A percentile compares a stretch with the other conserved stretches of the same genome.
Evolutionary conservation across 1,140 invertebrate genomes (phyloP).

Genomic region (Drosophila leontia): DNA sequence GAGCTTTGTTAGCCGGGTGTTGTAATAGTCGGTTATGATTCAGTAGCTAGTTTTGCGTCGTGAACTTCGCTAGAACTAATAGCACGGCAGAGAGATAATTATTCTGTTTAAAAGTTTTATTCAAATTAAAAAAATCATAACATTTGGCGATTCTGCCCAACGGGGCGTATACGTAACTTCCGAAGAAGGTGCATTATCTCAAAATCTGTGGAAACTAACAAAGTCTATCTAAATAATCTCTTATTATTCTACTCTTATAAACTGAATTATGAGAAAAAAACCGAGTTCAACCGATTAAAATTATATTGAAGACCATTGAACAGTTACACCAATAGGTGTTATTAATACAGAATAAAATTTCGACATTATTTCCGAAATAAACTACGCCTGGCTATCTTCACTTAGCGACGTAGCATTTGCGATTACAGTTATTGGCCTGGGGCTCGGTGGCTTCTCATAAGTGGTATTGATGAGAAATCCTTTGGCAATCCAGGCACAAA

Average conservation of each 20-base stretch:
- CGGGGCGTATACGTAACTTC: not conserved
- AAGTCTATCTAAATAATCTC: too few relatives aligned
- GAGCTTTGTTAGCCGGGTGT: not conserved
- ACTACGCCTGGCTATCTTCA: conserved; percentile 19
- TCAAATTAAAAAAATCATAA: too few relatives aligned
- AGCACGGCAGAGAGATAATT: conserved; percentile 11
- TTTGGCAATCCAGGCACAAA: conserved; percentile 21
- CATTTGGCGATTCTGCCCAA: not conserved
- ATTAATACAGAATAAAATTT: not conserved
- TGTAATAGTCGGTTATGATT: conserved; percentile 8
- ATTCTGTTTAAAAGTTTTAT: not conserved
- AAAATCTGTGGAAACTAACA: not conserved
- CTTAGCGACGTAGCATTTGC: not conserved
- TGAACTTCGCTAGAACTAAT: not conserved
- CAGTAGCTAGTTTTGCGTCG: conserved; percentile 10
- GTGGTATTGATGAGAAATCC: conserved; percentile 12
- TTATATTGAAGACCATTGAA: not conserved
- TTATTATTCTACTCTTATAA: too few relatives aligned
- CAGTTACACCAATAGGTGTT: not conserved
- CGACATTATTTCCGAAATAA: not conserved
- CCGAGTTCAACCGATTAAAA: not conserved
- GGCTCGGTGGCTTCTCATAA: not conserved
- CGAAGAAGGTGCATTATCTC: too few relatives aligned
- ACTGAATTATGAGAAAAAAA: too few relatives aligned
- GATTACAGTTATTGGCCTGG: not conserved